These are phyloP conservation scores for Aldabrachelys gigantea DNA, from an alignment of 2,113 vertebrate species.

Conservation along the genomic window DNA sequence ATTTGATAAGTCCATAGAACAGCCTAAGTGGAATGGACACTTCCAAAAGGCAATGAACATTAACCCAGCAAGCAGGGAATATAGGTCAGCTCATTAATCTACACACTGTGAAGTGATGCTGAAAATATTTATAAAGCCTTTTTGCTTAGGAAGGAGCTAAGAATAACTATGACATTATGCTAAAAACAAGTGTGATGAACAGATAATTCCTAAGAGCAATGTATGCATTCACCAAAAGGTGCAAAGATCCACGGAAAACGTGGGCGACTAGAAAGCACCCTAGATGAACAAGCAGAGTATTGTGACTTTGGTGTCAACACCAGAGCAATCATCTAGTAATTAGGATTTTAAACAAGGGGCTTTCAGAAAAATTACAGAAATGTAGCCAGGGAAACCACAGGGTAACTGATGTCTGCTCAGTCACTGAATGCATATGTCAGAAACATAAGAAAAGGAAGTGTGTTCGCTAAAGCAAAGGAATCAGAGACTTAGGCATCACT, in stretches of 20 bases:
- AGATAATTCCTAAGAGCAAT: slow-evolving; percentile 43
- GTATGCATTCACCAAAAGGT: slow-evolving; percentile 33
- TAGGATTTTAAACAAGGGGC: background rate
- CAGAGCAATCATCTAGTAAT: background rate
- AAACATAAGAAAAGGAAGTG: background rate
- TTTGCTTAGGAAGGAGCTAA: slow-evolving; percentile 54
- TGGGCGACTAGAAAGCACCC: slow-evolving; percentile 4
- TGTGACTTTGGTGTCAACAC: background rate
- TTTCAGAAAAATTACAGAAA: background rate
- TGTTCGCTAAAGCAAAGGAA: background rate
- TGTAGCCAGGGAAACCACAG: background rate
- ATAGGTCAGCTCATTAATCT: background rate
- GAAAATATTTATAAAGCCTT: background rate
- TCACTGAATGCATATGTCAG: background rate
- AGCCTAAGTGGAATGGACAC: background rate
- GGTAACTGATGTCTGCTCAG: background rate
- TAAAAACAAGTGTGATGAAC: slow-evolving; percentile 59
- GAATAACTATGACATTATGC: slow-evolving; percentile 62
- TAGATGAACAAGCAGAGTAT: background rate
- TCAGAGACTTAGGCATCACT: background rate
- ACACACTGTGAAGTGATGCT: background rate
- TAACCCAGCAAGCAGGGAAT: background rate
- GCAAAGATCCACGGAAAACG: slow-evolving; percentile 36
- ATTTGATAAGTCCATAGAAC: background rate
- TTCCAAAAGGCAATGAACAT: background rate